Evolutionary conservation across 2,113 vertebrate species (phyloP).

Genomic region (Taxidea taxus): DNA sequence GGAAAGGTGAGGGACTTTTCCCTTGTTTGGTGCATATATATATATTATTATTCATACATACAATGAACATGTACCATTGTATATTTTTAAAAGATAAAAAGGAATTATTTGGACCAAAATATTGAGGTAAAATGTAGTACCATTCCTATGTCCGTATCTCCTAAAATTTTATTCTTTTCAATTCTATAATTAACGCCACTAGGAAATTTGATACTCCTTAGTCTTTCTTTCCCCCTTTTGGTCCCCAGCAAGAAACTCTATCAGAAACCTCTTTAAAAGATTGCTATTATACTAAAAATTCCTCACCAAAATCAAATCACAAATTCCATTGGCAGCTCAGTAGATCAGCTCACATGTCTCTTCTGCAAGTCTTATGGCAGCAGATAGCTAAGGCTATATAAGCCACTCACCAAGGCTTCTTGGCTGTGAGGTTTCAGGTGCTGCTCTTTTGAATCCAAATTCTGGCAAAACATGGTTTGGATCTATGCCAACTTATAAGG

Average conservation of each 20-base stretch:
- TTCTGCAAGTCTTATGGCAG: not conserved
- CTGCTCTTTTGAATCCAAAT: not conserved
- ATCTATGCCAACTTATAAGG: not conserved
- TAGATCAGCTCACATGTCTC: not conserved
- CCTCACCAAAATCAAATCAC: not conserved
- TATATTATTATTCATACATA: not conserved
- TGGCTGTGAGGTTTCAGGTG: not conserved
- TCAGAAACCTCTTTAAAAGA: not conserved
- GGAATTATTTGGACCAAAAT: not conserved
- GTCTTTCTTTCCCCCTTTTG: not conserved
- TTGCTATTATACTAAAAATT: not conserved
- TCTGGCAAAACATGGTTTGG: not conserved
- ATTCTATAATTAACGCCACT: not conserved
- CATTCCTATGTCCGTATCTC: not conserved
- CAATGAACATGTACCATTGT: not conserved
- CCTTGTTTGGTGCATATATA: not conserved
- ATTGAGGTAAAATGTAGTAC: not conserved
- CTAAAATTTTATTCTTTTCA: not conserved
- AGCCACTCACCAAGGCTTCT: not conserved
- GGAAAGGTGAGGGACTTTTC: not conserved
- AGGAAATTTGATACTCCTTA: not conserved
- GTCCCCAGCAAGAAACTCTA: not conserved
- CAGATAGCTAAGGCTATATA: not conserved
- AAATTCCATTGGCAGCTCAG: conserved; percentile 6
- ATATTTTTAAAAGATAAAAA: conserved; percentile 23